Base-by-base conservation (phyloP, 1,140 invertebrate genomes). In the Temnothorax nylanderi region DNA sequence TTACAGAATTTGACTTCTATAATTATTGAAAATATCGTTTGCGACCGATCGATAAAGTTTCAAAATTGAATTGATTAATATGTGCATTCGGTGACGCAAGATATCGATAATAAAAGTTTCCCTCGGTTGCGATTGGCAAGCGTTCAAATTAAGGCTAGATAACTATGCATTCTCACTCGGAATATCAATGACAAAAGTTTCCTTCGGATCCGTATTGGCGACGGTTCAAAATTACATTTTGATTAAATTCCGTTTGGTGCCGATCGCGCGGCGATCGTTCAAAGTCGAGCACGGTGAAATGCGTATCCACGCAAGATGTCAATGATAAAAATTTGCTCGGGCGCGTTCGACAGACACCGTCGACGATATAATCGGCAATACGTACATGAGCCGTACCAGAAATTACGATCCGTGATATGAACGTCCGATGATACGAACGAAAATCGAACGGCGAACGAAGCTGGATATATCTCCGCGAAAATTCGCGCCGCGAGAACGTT, bases 281-380 rank as follows among this genome's bases (percentile, higher is more conserved):
- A 41, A 56, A 81, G 49, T 72, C 78, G 49, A 13, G 37, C 26
- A 34, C 41, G 41, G 47, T 75, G 69, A 84, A 74, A 84, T 49
- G 69, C 49, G 32, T 84, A 60, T 44, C 69, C 80, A 84, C 69
- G 60, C 80, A 60, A 84, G 69, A 60, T 84, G 80, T 84, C 80
- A 84, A 84, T 56, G 56, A 60, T 75, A 84, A 84, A 84, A 84
- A 84, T 84, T 84, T 84, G 80, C 41, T 74, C 80, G 67, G 67
- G 5, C 37, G 51, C 41, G 37, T 56, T 34, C 69, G 80, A 74
- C 80, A 75, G 69, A 44, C 67, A 47, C 10, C 51, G 78, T 56
- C 65, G 65, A 6, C 21, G 54, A 84, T 84, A 75, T 75, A 74
- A 84, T 84, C 80, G 80, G 62, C 80, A 75, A 84, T 75, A 74